Percentiles rank a stretch among this genome's conserved stretches.
Evolutionary conservation across 2,888 invertebrate species (phyloP).

Genomic region (Girardia tigrina): DNA sequence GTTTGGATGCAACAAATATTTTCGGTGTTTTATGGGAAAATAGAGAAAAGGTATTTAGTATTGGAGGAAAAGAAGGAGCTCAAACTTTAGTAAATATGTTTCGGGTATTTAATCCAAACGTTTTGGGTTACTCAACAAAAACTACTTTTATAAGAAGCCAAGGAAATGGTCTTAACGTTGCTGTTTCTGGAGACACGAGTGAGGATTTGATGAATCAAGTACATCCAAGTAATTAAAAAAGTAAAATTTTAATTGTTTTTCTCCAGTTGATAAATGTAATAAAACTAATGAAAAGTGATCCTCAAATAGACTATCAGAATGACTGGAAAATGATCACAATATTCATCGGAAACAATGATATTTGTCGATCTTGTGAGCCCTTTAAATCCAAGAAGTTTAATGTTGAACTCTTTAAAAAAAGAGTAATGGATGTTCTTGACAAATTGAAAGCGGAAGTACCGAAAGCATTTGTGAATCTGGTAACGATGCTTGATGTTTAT

Average conservation of each 20-base stretch:
- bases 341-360: constrained; percentile 46
- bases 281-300: constrained; percentile 40
- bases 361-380: constrained; percentile 42
- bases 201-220: constrained; percentile 29
- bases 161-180: constrained; percentile 42
- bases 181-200: constrained; percentile 41
- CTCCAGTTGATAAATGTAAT: constrained; percentile 40
- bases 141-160: constrained; percentile 38
- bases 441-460: constrained; percentile 44
- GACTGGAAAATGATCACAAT: constrained; percentile 48
- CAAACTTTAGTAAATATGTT: constrained; percentile 40
- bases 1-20: constrained; percentile 37
- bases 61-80: constrained; percentile 13
- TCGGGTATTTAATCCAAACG: constrained; percentile 42
- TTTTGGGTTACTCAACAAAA: constrained; percentile 42
- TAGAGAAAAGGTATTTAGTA: constrained; percentile 36
- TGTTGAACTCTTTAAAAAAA: constrained; percentile 39
- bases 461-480: constrained; percentile 45
- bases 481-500: constrained; percentile 44
- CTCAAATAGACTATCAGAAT: constrained; percentile 41
- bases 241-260: neutral
- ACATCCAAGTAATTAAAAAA: neutral
- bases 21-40: constrained; percentile 38
- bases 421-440: constrained; percentile 43
- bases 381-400: constrained; percentile 37